These are phyloP conservation scores for Plusia festucae DNA, from an alignment of 2,888 invertebrate genomes.

Conservation along the genomic window DNA sequence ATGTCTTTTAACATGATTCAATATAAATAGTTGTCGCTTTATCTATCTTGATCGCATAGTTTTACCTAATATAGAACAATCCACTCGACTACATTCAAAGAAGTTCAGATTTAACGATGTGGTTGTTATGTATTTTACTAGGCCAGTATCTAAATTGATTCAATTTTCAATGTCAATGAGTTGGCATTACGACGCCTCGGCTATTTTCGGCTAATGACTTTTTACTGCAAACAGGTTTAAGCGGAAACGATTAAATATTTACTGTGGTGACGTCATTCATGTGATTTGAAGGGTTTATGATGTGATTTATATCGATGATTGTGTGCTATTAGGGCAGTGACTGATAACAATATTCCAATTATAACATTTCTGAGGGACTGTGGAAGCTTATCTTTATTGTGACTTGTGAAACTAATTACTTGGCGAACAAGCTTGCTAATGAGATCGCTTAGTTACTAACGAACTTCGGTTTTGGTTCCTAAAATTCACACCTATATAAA, in stretches of 20 bases:
- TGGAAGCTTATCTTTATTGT: slow-evolving; percentile 43
- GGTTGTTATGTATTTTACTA: slow-evolving; percentile 25
- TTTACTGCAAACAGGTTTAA: slow-evolving; percentile 51
- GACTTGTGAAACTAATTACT: slow-evolving; percentile 28
- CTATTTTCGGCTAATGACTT: slow-evolving; percentile 57
- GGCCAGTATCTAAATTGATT: slow-evolving; percentile 44
- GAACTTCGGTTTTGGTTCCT: background rate
- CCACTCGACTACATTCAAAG: background rate
- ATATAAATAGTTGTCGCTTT: background rate
- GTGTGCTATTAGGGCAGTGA: slow-evolving; percentile 43
- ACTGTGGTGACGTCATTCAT: slow-evolving; percentile 33
- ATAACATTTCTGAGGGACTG: slow-evolving; percentile 36
- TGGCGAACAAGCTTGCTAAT: background rate
- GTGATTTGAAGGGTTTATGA: slow-evolving; percentile 29
- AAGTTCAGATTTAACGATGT: slow-evolving; percentile 17
- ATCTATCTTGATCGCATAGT: background rate
- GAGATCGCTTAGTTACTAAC: background rate
- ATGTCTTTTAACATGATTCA: background rate
- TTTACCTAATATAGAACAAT: background rate
- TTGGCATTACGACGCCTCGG: slow-evolving; percentile 30
- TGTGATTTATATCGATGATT: slow-evolving; percentile 9
- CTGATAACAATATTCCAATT: slow-evolving; percentile 52
- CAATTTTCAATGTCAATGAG: slow-evolving; percentile 52
- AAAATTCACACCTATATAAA: background rate
- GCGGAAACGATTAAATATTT: slow-evolving; percentile 41